Base-by-base conservation (phyloP, 2,888 invertebrate species). In the Sminthurinus aureus region DNA sequence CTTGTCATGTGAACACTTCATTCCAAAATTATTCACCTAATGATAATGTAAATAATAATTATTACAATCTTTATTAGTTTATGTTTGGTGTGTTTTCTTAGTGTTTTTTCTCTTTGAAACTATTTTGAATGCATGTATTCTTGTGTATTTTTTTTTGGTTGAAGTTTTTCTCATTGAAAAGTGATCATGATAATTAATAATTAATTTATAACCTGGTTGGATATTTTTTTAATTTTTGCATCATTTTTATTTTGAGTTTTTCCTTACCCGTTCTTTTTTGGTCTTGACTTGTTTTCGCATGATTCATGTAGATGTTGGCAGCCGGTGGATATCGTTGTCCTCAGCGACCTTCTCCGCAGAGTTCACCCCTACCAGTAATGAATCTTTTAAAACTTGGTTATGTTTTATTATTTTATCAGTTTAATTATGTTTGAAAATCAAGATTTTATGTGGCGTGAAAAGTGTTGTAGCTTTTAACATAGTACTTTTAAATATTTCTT, bases 311-410 rank as follows among this genome's bases (percentile, higher is more conserved):
- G 92, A 89, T 91, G 90, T 88, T 91, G 91, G 85, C 91, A 91
- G 88, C 90, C n/a, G n/a, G n/a, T n/a, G n/a, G n/a, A 90, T 88
- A 90, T 91, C 86, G 91, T 90, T 89, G 85, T 69, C 88, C 87
- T 84, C 87, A 84, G 83, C 91, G 92, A 90, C 92, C 92, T 86
- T 92, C 91, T 89, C 92, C 92, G 80, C 92, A 91, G 88, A 91
- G 91, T 79, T 92, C 92, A 87, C 92, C 92, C 85, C 86, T 84
- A 84, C 87, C 88, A 87, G 88, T 88, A 88, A 88, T 87, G n/a
- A n/a, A n/a, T n/a, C 85, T 84, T 81, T 79, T 83, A n/a, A n/a
- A n/a, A 82, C 50, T 82, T 86, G 84, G 81, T 83, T 83, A 82
- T 76, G 67, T 83, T 83, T 84, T 73, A 78, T 85, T 78, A 50